Evolutionary conservation across 2,797 vertebrate species (phyloP).

Genomic region (Synaphobranchus kaupii): DNA sequence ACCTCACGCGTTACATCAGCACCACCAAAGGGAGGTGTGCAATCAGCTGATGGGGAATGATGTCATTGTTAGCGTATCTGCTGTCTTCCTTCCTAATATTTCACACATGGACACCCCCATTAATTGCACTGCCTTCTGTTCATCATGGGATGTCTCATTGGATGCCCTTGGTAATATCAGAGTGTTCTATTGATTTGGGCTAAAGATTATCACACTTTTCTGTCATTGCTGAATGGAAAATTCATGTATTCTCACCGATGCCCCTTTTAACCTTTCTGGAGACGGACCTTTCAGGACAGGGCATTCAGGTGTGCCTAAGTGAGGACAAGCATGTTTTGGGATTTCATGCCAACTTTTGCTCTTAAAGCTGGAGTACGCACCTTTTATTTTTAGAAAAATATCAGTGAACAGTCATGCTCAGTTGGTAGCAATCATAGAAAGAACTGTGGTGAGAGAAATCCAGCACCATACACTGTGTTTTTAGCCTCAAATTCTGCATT

Average conservation of each 20-base stretch:
- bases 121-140: background rate
- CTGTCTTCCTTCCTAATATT: conserved; percentile 9
- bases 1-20: background rate
- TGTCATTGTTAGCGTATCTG: background rate
- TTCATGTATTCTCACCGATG: background rate
- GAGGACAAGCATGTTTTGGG: too few species aligned
- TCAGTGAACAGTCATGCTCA: too few species aligned
- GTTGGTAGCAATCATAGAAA: too few species aligned
- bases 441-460: too few species aligned
- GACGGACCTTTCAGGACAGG: too few species aligned
- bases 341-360: too few species aligned
- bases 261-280: too few species aligned
- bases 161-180: background rate
- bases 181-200: background rate
- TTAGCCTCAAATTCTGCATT: too few species aligned
- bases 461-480: too few species aligned
- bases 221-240: background rate
- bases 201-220: background rate
- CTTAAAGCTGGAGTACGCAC: too few species aligned
- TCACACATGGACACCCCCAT: background rate
- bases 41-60: background rate
- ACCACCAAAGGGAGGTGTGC: background rate
- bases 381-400: too few species aligned
- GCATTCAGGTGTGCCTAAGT: too few species aligned
- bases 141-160: background rate